Conservation (phyloP, 2,888 invertebrate species). For the Erebia epiphron region DNA sequence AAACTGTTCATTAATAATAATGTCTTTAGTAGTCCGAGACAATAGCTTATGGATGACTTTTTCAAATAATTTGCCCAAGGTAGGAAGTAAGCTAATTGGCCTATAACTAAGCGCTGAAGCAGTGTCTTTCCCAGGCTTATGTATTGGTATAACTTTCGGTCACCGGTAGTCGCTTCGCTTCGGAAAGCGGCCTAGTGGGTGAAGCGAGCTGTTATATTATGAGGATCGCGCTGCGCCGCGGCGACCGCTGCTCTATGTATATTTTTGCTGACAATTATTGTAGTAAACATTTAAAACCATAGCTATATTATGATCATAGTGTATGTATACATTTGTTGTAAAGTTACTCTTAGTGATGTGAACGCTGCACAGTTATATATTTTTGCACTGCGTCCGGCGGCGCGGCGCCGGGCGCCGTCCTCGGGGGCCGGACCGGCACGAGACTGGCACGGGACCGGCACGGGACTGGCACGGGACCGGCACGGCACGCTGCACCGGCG, state of each 20-base stretch:
- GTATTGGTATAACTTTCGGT: too few species aligned
- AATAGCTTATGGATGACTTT: too few species aligned
- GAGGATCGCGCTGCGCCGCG: slow-evolving; percentile 4
- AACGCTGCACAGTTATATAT: slow-evolving; percentile 72
- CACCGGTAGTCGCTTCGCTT: too few species aligned
- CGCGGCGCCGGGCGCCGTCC: slow-evolving; percentile 39
- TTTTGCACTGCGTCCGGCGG: slow-evolving; percentile 63
- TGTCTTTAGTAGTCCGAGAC: too few species aligned
- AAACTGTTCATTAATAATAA: too few species aligned
- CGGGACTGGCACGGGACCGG: slow-evolving; percentile 8
- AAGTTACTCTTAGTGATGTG: slow-evolving; percentile 44
- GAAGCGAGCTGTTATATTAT: too few species aligned
- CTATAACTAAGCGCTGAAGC: too few species aligned
- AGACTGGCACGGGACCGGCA: slow-evolving; percentile 30
- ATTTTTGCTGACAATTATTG: slow-evolving; percentile 56
- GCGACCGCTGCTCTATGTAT: slow-evolving; percentile 37
- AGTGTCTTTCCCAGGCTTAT: too few species aligned
- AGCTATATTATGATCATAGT: slow-evolving; percentile 32
- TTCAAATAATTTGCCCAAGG: too few species aligned
- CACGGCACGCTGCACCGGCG: slow-evolving; percentile 30
- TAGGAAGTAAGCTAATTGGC: too few species aligned
- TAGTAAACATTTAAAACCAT: slow-evolving; percentile 41
- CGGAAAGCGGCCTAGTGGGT: too few species aligned
- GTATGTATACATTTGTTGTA: slow-evolving; percentile 51
- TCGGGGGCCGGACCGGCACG: slow-evolving; percentile 30